Base-by-base conservation (phyloP, 2,113 vertebrate genomes). In the Hucho hucho region DNA sequence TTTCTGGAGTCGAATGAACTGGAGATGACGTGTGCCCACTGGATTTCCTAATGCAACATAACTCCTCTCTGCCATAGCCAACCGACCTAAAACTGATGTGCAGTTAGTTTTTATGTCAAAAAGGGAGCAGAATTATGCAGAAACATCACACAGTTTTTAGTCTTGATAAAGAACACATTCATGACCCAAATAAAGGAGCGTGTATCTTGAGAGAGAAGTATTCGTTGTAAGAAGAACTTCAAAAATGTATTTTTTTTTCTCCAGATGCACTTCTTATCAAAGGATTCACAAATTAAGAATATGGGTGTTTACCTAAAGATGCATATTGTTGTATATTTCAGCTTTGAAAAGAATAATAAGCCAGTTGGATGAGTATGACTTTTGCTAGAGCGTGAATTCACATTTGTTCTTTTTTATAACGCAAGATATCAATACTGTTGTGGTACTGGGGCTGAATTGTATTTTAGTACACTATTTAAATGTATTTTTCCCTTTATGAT, bases 311-410 rank as follows among this genome's bases (percentile, higher is more conserved):
- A 97, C 93, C 80, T 94, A 92, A 94, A 94, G 91, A 94, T 97
- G 94, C 97, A 97, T 92, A 96, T 94, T 95, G 88, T 95, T 97
- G 95, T 98, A 95, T 94, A 95, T 94, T 90, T 92, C 83, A 83
- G 77, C 85, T 73, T 91, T 88, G 81, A 82, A 11, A 88, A 83
- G 69, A 89, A 85, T 81, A 73, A 84, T 70, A 83, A 74, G 79
- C 26, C 81, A 79, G 78, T 79, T 22, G 29, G 32, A 32, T 13
- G 66, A 72, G 66, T 81, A 72, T 43, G 69, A 68, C n/a, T 76
- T 89, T 91, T 91, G 84, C 76, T 83, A 85, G 80, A 86, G 70
- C 53, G 16, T 81, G 80, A 86, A 76, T 88, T 86, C n/a, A 71
- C 63, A 79, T 78, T 75, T 20, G 71, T 93, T 94, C 93, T 93